Evolutionary conservation across 2,113 vertebrate genomes (phyloP).

Genomic region (Clarias macrocephalus): DNA sequence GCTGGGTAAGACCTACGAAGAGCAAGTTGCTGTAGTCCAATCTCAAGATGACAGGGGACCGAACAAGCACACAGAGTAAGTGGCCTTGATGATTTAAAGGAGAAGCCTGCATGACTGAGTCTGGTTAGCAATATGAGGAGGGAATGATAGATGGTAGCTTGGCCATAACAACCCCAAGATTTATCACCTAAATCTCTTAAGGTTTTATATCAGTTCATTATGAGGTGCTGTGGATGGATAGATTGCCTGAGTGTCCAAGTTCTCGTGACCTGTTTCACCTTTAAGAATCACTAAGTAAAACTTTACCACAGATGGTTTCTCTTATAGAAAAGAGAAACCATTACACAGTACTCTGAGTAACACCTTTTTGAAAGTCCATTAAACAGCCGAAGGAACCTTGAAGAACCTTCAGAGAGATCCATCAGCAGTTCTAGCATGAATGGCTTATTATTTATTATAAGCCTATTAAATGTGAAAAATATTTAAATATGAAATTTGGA

Average conservation of each 20-base stretch:
- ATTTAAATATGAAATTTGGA: no score
- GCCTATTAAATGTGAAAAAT: not conserved
- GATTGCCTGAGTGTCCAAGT: not conserved
- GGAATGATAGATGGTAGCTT: not conserved
- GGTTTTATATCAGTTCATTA: not conserved
- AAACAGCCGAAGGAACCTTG: not conserved
- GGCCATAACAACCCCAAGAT: not conserved
- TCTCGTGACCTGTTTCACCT: not conserved
- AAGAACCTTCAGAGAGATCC: not conserved
- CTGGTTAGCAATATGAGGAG: not conserved
- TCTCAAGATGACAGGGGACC: not conserved
- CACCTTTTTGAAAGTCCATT: not conserved
- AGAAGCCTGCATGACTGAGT: not conserved
- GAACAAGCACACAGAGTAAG: not conserved
- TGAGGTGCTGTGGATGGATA: not conserved
- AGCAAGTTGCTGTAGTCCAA: not conserved
- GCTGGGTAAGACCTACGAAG: not conserved
- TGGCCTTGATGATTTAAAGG: not conserved
- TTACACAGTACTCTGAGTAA: not conserved
- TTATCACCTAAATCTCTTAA: not conserved
- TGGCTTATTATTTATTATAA: not conserved
- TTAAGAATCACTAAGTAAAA: conserved; percentile 8
- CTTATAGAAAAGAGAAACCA: not conserved
- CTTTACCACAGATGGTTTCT: not conserved
- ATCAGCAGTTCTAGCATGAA: not conserved